phyloP scores from a whole-genome alignment of 2,888 invertebrate species.

The Hedychridium roseum region DNA sequence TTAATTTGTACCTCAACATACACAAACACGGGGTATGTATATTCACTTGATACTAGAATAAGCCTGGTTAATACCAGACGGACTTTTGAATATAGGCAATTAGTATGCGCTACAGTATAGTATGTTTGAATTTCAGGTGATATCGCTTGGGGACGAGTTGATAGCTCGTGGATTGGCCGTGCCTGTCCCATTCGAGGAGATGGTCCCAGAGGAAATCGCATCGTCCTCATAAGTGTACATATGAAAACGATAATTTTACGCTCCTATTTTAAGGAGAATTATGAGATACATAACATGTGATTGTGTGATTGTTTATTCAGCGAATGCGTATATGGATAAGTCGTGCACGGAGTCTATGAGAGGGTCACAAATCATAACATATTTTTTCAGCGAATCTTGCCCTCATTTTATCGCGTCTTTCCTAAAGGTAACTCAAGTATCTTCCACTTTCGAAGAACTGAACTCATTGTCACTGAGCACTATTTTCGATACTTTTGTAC shows the following conservation, averaged over 20 bases:
- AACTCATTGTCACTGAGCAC: not conserved
- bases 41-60: not conserved
- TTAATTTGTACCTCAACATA: conserved; percentile 84
- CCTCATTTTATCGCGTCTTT: not conserved
- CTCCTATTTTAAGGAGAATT: conserved; percentile 4
- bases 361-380: not conserved
- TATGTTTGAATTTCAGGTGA: conserved; percentile 77
- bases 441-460: not conserved
- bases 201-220: conserved; percentile 32
- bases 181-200: conserved; percentile 67
- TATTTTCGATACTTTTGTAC: not conserved
- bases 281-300: conserved; percentile 28
- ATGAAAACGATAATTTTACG: conserved; percentile 12
- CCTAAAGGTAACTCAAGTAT: not conserved
- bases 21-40: conserved; percentile 75
- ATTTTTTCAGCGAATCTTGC: not conserved
- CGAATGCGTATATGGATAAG: conserved; percentile 11
- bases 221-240: conserved; percentile 20
- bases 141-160: conserved; percentile 87
- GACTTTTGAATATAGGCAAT: too few relatives aligned
- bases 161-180: conserved; percentile 84
- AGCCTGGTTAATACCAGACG: not conserved
- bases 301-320: conserved; percentile 27
- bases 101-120: too few relatives aligned
- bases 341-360: not conserved